A percentile compares a stretch with the other conserved stretches of the same genome.
Conservation (phyloP, 2,797 vertebrate species). For the Sebastes vulpes region DNA sequence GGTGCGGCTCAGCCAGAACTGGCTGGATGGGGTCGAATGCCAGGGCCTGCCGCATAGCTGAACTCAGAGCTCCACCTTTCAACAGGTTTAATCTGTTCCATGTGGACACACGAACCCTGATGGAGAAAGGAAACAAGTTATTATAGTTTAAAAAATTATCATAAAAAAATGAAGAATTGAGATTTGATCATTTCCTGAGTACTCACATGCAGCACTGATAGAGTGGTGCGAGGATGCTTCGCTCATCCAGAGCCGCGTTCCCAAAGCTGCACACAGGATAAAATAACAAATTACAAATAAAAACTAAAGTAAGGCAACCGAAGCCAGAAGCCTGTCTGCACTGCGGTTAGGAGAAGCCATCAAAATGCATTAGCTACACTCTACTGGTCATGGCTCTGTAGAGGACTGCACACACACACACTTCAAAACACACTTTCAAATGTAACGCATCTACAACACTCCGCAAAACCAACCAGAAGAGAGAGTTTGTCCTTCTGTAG, state of each 20-base stretch:
- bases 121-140: background rate
- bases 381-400: background rate
- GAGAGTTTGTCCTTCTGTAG: background rate
- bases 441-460: background rate
- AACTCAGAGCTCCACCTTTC: constrained; percentile 90
- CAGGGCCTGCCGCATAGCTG: constrained; percentile 91
- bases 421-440: background rate
- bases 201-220: constrained; percentile 99
- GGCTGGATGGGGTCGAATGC: constrained; percentile 92
- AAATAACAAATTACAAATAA: background rate
- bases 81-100: constrained; percentile 96
- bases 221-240: constrained; percentile 97
- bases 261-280: constrained; percentile 89
- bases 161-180: background rate
- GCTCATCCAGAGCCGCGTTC: constrained; percentile 94
- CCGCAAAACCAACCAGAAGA: background rate
- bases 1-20: constrained; percentile 90
- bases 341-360: background rate
- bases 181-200: background rate
- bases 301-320: background rate
- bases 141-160: background rate
- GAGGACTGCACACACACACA: background rate
- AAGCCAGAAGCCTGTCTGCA: background rate
- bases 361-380: constrained; percentile 20
- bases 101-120: constrained; percentile 95